phyloP scores from a whole-genome alignment of 2,113 vertebrate species.

The Thunnus maccoyii region DNA sequence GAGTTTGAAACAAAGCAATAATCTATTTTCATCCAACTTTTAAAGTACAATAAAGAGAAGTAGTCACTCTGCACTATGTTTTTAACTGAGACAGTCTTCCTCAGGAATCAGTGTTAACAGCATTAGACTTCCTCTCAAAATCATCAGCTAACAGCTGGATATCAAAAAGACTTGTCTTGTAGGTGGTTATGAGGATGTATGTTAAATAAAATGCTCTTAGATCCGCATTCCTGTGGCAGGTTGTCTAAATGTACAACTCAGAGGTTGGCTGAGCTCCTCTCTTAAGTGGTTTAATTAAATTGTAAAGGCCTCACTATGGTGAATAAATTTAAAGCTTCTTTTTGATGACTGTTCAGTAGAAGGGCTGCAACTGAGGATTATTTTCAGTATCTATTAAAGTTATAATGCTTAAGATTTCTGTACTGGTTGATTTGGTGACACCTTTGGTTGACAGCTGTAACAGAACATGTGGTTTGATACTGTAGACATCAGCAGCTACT shows the following conservation, averaged over 20 bases:
- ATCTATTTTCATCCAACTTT: slow-evolving; percentile 37
- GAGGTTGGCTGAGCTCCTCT: background rate
- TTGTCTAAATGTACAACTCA: background rate
- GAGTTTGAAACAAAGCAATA: background rate
- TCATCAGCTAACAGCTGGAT: background rate
- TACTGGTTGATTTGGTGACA: background rate
- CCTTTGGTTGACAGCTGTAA: background rate
- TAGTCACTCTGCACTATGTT: background rate
- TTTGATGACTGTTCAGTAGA: background rate
- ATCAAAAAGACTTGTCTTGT: background rate
- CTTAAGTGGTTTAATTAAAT: slow-evolving; percentile 22
- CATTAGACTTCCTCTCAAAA: too few species aligned
- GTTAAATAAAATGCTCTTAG: background rate
- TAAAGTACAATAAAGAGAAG: background rate
- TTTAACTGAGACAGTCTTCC: background rate
- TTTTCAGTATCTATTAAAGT: background rate
- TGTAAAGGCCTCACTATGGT: slow-evolving; percentile 6
- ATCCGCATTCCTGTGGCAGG: background rate
- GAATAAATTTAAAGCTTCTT: background rate
- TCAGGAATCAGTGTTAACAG: too few species aligned
- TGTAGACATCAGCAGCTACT: background rate
- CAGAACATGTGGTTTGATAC: background rate
- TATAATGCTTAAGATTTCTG: background rate
- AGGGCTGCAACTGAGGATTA: background rate
- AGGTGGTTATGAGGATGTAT: background rate